These are phyloP conservation scores for Tribolium freemani DNA, from an alignment of 2,888 invertebrate genomes.

Conservation along the genomic window DNA sequence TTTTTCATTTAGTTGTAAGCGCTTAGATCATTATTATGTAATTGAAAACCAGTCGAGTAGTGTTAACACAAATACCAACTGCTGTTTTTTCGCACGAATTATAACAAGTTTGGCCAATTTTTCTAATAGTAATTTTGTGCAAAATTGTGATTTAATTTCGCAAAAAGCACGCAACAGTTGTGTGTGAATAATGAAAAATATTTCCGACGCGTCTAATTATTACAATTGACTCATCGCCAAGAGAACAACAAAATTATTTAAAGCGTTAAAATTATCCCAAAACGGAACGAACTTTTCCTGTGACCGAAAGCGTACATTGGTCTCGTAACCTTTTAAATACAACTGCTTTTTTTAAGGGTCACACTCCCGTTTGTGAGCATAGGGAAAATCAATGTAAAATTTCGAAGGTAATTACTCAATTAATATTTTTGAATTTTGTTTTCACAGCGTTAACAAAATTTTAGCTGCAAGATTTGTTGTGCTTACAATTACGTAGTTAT, in stretches of 20 bases:
- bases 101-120: no score
- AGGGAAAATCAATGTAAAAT: no score
- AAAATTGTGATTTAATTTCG: not conserved
- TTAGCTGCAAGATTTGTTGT: no score
- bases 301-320: constrained; percentile 24
- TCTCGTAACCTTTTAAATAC: constrained; percentile 27
- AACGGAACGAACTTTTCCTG: constrained; percentile 15
- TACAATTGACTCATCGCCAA: not conserved
- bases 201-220: constrained; percentile 4
- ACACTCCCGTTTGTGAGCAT: no score
- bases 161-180: no score
- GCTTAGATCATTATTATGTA: not conserved
- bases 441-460: no score
- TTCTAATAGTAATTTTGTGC: no score
- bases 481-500: no score
- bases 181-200: not conserved
- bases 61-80: not conserved
- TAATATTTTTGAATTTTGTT: no score
- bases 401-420: no score
- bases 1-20: not conserved
- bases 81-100: no score
- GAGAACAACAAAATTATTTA: not conserved
- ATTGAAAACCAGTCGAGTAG: not conserved
- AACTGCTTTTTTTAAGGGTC: constrained; percentile 11
- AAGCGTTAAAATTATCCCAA: not conserved